Evolutionary conservation across 2,113 vertebrate genomes (phyloP).

Genomic region (Syngnathus typhle): DNA sequence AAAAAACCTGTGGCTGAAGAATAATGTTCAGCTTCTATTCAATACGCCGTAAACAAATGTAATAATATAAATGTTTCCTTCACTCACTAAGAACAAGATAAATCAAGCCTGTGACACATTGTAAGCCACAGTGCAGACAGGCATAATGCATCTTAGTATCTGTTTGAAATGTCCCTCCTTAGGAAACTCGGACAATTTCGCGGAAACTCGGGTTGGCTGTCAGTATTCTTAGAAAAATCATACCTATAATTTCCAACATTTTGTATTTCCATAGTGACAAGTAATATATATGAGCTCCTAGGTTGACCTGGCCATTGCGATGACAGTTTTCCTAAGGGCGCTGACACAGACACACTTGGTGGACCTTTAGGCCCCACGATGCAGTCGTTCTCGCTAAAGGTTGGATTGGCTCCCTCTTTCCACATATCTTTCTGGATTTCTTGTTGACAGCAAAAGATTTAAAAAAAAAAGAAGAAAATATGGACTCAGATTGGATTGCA

Average conservation of each 20-base stretch:
- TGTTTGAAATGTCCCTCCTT: too few relatives aligned
- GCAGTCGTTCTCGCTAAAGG: conserved; percentile 15
- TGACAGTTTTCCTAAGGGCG: neutral
- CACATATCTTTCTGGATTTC: neutral
- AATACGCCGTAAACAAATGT: conserved; percentile 3
- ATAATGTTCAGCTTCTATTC: conserved; percentile 2
- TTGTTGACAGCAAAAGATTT: neutral
- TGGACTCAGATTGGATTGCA: conserved; percentile 2
- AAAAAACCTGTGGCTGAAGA: neutral
- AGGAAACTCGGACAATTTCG: neutral
- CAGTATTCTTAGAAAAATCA: too few relatives aligned
- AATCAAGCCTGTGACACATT: neutral
- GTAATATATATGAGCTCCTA: neutral
- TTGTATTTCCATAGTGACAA: too few relatives aligned
- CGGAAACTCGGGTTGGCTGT: neutral
- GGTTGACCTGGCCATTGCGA: neutral
- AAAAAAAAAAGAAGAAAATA: neutral
- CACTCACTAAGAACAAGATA: neutral
- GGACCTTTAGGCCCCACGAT: conserved; percentile 13
- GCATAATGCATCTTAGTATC: neutral
- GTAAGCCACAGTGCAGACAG: neutral
- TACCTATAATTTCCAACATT: too few relatives aligned
- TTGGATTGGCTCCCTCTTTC: neutral
- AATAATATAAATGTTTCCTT: conserved; percentile 8
- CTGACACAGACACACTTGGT: conserved; percentile 27